These are phyloP conservation scores for Cololabis saira DNA, from an alignment of 2,113 vertebrate species.

Conservation along the genomic window DNA sequence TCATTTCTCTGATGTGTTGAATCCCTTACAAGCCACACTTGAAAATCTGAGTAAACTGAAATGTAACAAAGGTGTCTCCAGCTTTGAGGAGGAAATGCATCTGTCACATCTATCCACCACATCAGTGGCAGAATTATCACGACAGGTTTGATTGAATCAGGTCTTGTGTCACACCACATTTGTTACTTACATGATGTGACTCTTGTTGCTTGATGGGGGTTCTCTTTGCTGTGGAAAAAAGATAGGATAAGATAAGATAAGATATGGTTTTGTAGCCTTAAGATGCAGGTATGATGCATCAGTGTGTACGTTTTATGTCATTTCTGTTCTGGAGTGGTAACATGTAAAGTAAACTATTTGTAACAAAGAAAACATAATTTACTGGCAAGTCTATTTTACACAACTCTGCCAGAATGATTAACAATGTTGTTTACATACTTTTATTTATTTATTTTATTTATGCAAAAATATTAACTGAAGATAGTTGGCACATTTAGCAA, in stretches of 20 bases:
- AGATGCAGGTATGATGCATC: not conserved
- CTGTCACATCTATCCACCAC: conserved; percentile 44
- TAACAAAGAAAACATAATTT: no score
- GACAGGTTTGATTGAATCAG: conserved; percentile 66
- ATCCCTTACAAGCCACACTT: conserved; percentile 18
- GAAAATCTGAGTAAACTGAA: conserved; percentile 20
- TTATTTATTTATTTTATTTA: no score
- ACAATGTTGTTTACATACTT: no score
- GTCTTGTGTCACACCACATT: conserved; percentile 50
- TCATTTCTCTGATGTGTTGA: conserved; percentile 1
- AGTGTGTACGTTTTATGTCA: no score
- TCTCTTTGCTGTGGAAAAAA: conserved; percentile 76
- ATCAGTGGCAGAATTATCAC: conserved; percentile 45
- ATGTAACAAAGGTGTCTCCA: conserved; percentile 25
- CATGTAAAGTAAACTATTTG: no score
- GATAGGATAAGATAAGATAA: conserved; percentile 45
- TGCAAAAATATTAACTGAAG: no score
- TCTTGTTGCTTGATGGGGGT: conserved; percentile 79
- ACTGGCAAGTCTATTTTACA: no score
- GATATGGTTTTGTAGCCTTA: not conserved
- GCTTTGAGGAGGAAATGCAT: conserved; percentile 24
- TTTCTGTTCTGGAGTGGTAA: no score
- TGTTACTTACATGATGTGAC: conserved; percentile 81
- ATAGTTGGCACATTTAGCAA: no score
- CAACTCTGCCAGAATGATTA: no score